These are phyloP conservation scores for Ispidina picta DNA, from an alignment of 2,797 vertebrate species.

Conservation along the genomic window DNA sequence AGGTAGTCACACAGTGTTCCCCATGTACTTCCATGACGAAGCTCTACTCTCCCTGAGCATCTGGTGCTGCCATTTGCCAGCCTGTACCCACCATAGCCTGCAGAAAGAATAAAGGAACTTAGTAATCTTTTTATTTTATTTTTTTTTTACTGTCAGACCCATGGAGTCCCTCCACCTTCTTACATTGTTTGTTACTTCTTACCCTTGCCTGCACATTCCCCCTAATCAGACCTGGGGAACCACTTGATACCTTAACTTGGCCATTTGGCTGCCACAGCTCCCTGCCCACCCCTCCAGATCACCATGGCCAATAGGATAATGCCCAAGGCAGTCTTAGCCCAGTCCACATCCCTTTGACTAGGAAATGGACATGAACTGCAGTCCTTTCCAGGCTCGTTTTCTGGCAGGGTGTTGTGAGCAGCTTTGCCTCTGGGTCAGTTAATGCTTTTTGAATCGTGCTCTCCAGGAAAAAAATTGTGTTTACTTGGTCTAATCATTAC, in stretches of 20 bases:
- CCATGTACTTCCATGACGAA: conserved; percentile 47
- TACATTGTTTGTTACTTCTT: not conserved
- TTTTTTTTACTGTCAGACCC: not conserved
- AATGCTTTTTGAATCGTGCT: not conserved
- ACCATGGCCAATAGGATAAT: no score
- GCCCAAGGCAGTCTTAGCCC: not conserved
- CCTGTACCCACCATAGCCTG: conserved; percentile 58
- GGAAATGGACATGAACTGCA: not conserved
- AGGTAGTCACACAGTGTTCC: conserved; percentile 51
- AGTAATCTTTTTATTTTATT: not conserved
- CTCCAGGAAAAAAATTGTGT: not conserved
- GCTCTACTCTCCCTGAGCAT: conserved; percentile 72
- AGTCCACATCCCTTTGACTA: not conserved
- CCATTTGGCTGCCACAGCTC: not conserved
- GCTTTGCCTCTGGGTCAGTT: not conserved
- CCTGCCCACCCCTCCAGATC: not conserved
- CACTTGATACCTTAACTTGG: not conserved
- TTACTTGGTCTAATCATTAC: not conserved
- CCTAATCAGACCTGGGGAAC: not conserved
- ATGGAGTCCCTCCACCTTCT: not conserved
- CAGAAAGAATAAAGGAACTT: not conserved
- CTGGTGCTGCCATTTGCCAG: conserved; percentile 27
- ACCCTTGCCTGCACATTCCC: not conserved
- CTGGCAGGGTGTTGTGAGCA: not conserved
- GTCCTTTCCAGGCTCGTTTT: not conserved